These are phyloP conservation scores for Bucorvus abyssinicus DNA, from an alignment of 2,797 vertebrate species.

Conservation along the genomic window DNA sequence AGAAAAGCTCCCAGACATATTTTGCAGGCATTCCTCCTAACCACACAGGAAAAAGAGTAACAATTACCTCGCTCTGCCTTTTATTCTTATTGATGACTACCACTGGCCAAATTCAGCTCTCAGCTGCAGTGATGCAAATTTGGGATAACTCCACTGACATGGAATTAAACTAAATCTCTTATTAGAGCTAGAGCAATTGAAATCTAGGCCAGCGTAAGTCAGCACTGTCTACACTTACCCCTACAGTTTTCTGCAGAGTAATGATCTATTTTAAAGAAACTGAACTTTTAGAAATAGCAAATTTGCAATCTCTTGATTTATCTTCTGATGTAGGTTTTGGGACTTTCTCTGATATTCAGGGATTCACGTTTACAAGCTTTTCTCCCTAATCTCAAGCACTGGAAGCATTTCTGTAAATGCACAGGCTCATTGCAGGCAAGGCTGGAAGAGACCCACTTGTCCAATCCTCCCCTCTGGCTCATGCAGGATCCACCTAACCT, in stretches of 20 bases:
- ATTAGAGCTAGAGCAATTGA: slow-evolving; percentile 17
- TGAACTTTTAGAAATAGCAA: slow-evolving; percentile 26
- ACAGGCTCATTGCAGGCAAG: background rate
- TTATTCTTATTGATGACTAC: slow-evolving; percentile 10
- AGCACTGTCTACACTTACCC: slow-evolving; percentile 48
- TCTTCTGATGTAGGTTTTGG: background rate
- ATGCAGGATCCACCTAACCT: background rate
- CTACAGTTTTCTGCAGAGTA: slow-evolving; percentile 36
- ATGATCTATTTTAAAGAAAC: slow-evolving; percentile 40
- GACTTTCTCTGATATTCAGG: background rate
- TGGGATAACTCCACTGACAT: slow-evolving; percentile 10
- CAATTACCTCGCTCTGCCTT: background rate
- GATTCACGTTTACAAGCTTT: background rate
- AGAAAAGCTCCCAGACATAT: background rate
- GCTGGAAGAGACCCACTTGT: background rate
- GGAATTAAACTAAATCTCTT: slow-evolving; percentile 54
- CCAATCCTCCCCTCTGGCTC: background rate
- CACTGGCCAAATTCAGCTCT: background rate
- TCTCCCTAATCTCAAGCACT: background rate
- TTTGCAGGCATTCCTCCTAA: background rate
- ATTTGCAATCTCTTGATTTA: slow-evolving; percentile 18
- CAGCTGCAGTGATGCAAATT: slow-evolving; percentile 31
- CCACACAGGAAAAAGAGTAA: background rate
- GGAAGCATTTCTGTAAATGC: background rate
- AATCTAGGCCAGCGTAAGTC: slow-evolving; percentile 58